Evolutionary conservation across 2,113 vertebrate species (phyloP), one percentile per base, ranked within the genome.

Genomic region (Sceloporus undulatus): DNA sequence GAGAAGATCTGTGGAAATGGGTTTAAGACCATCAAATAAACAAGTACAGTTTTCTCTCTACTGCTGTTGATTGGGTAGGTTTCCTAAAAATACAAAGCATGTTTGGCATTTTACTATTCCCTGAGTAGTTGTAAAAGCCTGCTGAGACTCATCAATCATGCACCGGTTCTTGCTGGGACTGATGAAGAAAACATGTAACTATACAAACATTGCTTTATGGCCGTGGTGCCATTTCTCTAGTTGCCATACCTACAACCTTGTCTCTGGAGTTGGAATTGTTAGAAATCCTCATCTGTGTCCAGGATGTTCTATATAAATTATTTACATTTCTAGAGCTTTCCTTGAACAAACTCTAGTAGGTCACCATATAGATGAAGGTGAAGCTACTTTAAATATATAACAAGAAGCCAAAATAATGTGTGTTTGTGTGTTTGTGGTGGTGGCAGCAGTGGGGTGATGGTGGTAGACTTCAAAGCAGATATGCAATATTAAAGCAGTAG

Each of bases 71-170:
- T 88, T 56, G 11, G 76, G 79, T 76, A 77, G 23, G 56, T 38
- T 84, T 84, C 84, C 65, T 88, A 23, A 82, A 85, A 87, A 66
- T 38, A 62, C 38, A 66, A 78, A 42, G 23, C 11, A 73, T 80
- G 23, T 73, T 66, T 94, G 89, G 4, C 56, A 52, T 94, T 94
- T 90, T 81, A 93, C 68, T 75, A 91, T 59, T 92, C 80, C 92
- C 38, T 77, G 84, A 87, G 40, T 75, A 23, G 7, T 77, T 91
- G 5, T 88, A 93, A 86, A 56, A 92, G 52, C 70, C 83, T 93
- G 88, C 71, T 73, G 88, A 77, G 81, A 82, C 78, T 92, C 92
- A 85, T 92, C 91, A 87, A 4, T 92, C 91, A 90, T 40, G 59
- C 82, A 84, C 66, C 71, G 91, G 76, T 52, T 88, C 68, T 81